Evolutionary conservation across 2,888 invertebrate species (phyloP), one percentile per base, ranked within the genome.

Genomic region (Epirrita christyi): DNA sequence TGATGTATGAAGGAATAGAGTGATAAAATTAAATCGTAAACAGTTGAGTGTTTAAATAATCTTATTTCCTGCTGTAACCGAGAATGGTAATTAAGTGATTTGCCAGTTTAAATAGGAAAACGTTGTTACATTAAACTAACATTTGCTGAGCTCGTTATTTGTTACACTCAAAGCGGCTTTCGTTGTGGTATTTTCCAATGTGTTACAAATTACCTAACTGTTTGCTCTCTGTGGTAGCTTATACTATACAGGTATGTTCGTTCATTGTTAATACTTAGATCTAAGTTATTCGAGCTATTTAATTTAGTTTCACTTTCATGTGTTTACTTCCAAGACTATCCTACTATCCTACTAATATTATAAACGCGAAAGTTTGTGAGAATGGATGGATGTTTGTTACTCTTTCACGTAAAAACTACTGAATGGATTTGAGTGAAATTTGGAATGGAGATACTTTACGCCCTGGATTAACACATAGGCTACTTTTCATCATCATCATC

Each of bases 181-280:
- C 32, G 49, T 42, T 56, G 53, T 37, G 61, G 61, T 61, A 61
- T 59, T 57, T 59, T 61, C 53, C 56, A 54, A 54, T 57, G 55
- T 56, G 56, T 61, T 61, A 57, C 49, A 55, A 57, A 56, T 50
- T 43, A 56, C 49, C 41, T 49, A 53, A 52, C 43, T 54, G 48
- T 53, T 32, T 53, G 40, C 43, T 48, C 59, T 52, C 55, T 56
- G 53, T 34, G 49, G 59, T 34, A 43, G 54, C 54, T 59, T 47
- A 51, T 47, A 46, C 50, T 59, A 46, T 59, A 46, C 34, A 40
- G 49, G 40, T 3, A 21, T 4, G 21, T 21, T 34, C 9, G 50
- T 37, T 51, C 10, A 36, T 45, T 43, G 45, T 45, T 46, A 28
- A 56, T 38, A 34, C 45, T 50, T 50, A 36, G 55, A 45, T 49